Evolutionary conservation across 2,888 invertebrate genomes (phyloP).

Genomic region (Adelognathus sp.): DNA sequence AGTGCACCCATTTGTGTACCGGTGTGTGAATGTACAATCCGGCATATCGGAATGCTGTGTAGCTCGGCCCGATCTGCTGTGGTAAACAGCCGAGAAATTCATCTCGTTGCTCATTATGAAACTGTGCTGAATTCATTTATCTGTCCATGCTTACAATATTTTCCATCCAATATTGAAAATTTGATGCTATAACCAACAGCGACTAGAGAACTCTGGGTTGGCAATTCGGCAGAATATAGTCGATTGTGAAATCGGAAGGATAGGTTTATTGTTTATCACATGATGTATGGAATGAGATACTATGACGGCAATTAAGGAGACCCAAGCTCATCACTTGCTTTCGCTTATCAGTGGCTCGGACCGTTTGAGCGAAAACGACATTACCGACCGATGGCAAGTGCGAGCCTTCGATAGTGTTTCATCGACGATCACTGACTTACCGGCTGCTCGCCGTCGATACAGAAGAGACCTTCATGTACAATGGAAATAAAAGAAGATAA

Average conservation of each 20-base stretch:
- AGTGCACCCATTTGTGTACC: not conserved
- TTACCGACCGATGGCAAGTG: constrained; percentile 14
- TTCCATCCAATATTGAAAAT: not conserved
- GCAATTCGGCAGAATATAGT: not conserved
- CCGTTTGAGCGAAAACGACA: not conserved
- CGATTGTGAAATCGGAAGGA: not conserved
- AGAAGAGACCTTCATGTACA: not conserved
- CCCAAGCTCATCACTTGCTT: not conserved
- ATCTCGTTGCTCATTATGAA: constrained; percentile 11
- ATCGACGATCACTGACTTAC: not conserved
- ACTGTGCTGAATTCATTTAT: not conserved
- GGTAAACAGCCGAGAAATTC: constrained; percentile 28
- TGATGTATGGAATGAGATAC: not conserved
- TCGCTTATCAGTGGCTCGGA: not conserved
- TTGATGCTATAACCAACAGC: not conserved
- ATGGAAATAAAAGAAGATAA: not conserved
- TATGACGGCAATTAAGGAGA: not conserved
- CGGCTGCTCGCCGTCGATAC: not conserved
- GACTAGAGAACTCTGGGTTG: not conserved
- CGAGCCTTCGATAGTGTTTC: not conserved
- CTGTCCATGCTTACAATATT: not conserved
- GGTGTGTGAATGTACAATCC: not conserved
- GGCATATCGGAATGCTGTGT: not conserved
- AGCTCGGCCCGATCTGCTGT: not conserved
- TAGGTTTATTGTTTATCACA: not conserved